Evolutionary conservation across 1,140 invertebrate genomes (phyloP), one percentile per base, ranked within the genome.

Genomic region (Brachionus plicatilis): DNA sequence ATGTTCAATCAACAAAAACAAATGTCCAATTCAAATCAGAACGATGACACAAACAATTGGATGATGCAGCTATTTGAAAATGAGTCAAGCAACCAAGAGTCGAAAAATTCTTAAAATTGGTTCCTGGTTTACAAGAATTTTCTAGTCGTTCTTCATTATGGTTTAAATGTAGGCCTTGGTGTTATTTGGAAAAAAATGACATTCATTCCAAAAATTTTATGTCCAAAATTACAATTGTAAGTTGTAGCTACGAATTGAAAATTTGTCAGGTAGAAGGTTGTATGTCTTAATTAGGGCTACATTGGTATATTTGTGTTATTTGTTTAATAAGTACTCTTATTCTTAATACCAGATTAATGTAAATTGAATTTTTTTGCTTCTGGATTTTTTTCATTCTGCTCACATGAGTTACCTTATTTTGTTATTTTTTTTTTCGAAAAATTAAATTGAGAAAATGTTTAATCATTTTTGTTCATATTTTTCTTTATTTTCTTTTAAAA

Each of bases 1-100:
- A 43, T 72, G 12, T 72, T 41, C 17, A 41, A 72, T 41, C 72
- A 76, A 53, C 72, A 76, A 76, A 27, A 37, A 11, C 43, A 47
- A 27, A 2, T 47, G 24, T 7, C 72, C 24, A 50, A 29, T 27
- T 8, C 72, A 7, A 50, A 50, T 29, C 47, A 17, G 24, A 47
- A 76, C 11, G 43, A 76, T 4, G 72, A 50, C 9, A 50, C 43
- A 0, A 50, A 76, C 24, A 50, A 50, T 76, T 76, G 72, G 72
- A 76, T 76, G 72, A 50, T 76, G 20, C 72, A 76, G 5, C 47
- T 76, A 29, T 76, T 76, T 27, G 43, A 76, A 24, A 76, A 76
- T 76, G 72, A 76, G 9, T 50, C 72, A 27, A 50, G 47, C 20
- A 47, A 76, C 45, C 33, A 41, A 76, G 72, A 76, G n/a, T 76